These are phyloP conservation scores for Pangasius mekongensis DNA, from an alignment of 2,797 vertebrate species.

Conservation along the genomic window DNA sequence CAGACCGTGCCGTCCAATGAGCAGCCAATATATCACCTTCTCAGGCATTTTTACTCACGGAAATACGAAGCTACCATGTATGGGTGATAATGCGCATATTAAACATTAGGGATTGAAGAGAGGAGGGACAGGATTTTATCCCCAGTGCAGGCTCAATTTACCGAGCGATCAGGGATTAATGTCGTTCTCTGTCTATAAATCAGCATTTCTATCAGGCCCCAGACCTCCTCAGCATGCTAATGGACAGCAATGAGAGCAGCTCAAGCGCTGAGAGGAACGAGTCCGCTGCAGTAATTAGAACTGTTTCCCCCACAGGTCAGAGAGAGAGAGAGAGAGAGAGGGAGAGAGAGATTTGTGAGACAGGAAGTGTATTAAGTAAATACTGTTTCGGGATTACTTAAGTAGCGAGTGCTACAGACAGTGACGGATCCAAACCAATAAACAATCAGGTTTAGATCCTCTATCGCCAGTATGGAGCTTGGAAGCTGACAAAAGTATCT, in stretches of 20 bases:
- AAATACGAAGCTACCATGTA: slow-evolving; percentile 24
- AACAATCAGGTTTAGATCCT: not conserved
- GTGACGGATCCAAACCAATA: slow-evolving; percentile 23
- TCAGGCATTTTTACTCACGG: slow-evolving; percentile 20
- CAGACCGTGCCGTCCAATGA: not conserved
- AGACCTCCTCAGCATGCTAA: slow-evolving; percentile 61
- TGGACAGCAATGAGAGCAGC: slow-evolving; percentile 49
- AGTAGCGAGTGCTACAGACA: slow-evolving; percentile 9
- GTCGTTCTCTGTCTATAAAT: slow-evolving; percentile 59
- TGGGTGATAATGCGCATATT: slow-evolving; percentile 46
- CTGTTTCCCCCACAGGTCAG: slow-evolving; percentile 38
- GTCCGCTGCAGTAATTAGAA: slow-evolving; percentile 53
- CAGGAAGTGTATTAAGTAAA: slow-evolving; percentile 37
- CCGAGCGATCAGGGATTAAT: slow-evolving; percentile 61
- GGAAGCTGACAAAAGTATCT: not conserved
- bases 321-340: slow-evolving; percentile 12
- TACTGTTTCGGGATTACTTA: slow-evolving; percentile 36
- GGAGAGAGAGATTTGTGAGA: slow-evolving; percentile 19
- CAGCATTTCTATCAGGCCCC: slow-evolving; percentile 60
- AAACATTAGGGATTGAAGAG: slow-evolving; percentile 39
- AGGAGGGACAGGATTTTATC: slow-evolving; percentile 48
- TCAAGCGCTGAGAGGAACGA: slow-evolving; percentile 39
- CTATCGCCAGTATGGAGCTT: not conserved
- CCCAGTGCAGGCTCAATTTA: slow-evolving; percentile 57
- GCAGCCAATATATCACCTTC: not conserved